Conservation (phyloP, 2,888 invertebrate species). For the Zygaena filipendulae region DNA sequence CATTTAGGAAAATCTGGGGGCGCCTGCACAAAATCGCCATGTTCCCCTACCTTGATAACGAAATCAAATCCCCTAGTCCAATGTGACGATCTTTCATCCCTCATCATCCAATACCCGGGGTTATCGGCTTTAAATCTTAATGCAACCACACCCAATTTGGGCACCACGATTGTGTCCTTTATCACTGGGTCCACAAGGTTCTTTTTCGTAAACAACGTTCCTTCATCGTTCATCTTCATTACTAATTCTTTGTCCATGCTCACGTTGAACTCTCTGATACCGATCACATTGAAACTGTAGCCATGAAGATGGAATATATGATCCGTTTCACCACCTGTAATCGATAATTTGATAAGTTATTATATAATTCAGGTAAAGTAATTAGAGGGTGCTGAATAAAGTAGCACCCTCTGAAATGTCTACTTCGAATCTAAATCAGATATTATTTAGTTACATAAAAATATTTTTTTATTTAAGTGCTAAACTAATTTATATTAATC, state of each 20-base stretch:
- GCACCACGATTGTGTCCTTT: constrained; percentile 81
- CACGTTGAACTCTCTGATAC: constrained; percentile 60
- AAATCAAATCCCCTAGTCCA: constrained; percentile 82
- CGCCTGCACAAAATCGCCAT: constrained; percentile 71
- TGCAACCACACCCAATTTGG: constrained; percentile 75
- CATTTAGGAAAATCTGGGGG: constrained; percentile 83
- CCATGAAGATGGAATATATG: constrained; percentile 83
- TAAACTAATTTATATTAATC: no score
- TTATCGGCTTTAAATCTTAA: constrained; percentile 80
- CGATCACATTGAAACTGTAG: constrained; percentile 76
- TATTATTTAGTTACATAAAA: no score
- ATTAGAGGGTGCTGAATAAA: no score
- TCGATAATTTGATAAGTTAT: constrained; percentile 14
- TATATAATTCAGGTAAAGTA: constrained; percentile 9
- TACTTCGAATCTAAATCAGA: no score
- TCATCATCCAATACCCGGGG: constrained; percentile 85
- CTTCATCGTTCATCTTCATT: constrained; percentile 67
- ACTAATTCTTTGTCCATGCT: constrained; percentile 62
- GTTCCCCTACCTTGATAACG: constrained; percentile 77
- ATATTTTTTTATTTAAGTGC: no score
- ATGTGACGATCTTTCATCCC: constrained; percentile 78
- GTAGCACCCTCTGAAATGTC: no score
- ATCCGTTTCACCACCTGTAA: constrained; percentile 71
- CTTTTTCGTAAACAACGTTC: constrained; percentile 56
- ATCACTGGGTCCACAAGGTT: constrained; percentile 71